These are phyloP conservation scores for Campoletis sonorensis DNA, from an alignment of 1,140 invertebrate species.

Conservation along the genomic window DNA sequence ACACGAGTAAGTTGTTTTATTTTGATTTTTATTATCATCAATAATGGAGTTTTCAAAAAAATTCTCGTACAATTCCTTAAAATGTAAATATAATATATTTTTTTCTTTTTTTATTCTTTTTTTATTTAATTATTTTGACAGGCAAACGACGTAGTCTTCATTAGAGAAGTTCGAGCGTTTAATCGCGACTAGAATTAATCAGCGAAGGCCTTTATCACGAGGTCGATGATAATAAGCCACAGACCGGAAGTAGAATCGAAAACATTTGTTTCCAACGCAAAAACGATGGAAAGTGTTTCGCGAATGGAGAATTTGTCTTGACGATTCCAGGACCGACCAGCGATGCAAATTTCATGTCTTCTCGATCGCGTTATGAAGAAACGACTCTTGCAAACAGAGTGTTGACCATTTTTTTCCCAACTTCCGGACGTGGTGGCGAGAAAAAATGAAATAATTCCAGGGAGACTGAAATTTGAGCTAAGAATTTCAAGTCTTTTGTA, in stretches of 20 bases:
- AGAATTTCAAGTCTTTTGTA: neutral
- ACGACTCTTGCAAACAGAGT: too few relatives aligned
- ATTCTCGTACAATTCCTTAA: neutral
- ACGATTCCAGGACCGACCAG: too few relatives aligned
- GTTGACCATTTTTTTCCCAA: too few relatives aligned
- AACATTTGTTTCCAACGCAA: neutral
- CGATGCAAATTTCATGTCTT: too few relatives aligned
- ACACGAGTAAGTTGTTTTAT: slow-evolving; percentile 38
- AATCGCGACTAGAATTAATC: slow-evolving; percentile 43
- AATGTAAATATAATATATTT: neutral
- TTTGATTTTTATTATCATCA: neutral
- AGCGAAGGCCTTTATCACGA: neutral
- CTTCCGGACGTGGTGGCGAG: neutral
- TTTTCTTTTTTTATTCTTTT: slow-evolving; percentile 21
- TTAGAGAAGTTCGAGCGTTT: neutral
- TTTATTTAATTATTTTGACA: slow-evolving; percentile 19
- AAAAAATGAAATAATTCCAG: neutral
- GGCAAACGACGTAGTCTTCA: neutral
- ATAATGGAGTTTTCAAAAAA: neutral
- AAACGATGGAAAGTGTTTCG: neutral
- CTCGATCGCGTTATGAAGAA: too few relatives aligned
- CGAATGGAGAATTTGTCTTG: too few relatives aligned
- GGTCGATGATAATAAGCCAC: neutral
- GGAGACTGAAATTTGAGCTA: neutral
- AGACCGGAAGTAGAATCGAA: neutral